These are phyloP conservation scores for Pycnomerus fuliginosus DNA, from an alignment of 2,888 invertebrate species.

Conservation along the genomic window DNA sequence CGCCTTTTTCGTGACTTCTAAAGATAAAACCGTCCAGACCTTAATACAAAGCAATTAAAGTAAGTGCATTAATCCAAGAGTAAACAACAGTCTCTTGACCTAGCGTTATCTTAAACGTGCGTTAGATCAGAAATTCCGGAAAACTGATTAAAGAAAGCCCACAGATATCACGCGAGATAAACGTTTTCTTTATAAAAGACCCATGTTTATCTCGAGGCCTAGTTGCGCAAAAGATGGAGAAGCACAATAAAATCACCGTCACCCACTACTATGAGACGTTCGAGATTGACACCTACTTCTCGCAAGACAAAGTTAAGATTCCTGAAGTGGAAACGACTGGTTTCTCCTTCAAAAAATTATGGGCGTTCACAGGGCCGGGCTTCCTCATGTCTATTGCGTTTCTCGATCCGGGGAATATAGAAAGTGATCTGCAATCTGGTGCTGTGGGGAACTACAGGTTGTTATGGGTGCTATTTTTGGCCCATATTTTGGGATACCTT, in stretches of 20 bases:
- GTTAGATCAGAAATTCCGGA: slow-evolving; percentile 13
- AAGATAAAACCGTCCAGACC: no score
- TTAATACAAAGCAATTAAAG: no score
- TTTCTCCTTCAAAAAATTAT: slow-evolving; percentile 82
- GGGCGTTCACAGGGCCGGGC: slow-evolving; percentile 91
- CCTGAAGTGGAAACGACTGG: slow-evolving; percentile 57
- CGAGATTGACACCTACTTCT: slow-evolving; percentile 59
- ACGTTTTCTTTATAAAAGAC: no score
- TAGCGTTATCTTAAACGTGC: slow-evolving; percentile 19
- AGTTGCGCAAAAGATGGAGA: no score
- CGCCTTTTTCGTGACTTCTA: no score
- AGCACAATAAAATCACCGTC: slow-evolving; percentile 2
- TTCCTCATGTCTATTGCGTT: slow-evolving; percentile 92
- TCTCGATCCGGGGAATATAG: slow-evolving; percentile 88
- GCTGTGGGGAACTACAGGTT: slow-evolving; percentile 75
- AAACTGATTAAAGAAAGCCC: no score
- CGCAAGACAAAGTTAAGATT: slow-evolving; percentile 60
- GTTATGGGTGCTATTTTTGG: slow-evolving; percentile 80
- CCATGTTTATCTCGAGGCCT: slow-evolving; percentile 1
- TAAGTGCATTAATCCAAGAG: no score
- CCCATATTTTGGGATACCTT: slow-evolving; percentile 79
- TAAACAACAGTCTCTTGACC: slow-evolving; percentile 8
- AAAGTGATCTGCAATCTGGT: slow-evolving; percentile 86
- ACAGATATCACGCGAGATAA: no score
- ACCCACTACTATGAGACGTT: slow-evolving; percentile 34